Evolutionary conservation across 2,888 invertebrate species (phyloP).

Genomic region (Lathronympha strigana): DNA sequence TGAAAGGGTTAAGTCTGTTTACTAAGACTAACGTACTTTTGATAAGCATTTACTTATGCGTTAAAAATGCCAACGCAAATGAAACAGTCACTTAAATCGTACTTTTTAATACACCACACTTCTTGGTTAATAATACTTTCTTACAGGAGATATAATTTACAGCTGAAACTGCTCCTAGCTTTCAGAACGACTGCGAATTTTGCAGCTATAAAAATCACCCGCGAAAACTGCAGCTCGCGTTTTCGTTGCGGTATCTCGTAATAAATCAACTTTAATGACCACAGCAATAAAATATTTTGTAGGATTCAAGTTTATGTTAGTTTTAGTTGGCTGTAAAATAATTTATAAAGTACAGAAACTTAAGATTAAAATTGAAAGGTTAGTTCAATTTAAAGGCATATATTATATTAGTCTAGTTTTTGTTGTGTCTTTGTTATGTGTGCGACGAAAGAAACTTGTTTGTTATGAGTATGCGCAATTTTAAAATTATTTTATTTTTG

Average conservation of each 20-base stretch:
- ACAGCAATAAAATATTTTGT: constrained; percentile 37
- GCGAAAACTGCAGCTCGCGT: constrained; percentile 56
- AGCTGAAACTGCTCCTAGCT: constrained; percentile 48
- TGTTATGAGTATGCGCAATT: constrained; percentile 1
- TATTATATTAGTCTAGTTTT: neutral
- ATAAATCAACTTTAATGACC: constrained; percentile 42
- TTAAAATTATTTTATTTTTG: neutral
- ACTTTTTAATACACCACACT: constrained; percentile 1
- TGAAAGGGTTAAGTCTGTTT: too few relatives aligned
- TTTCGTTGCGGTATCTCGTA: constrained; percentile 54
- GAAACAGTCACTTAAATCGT: constrained; percentile 6
- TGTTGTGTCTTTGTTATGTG: neutral
- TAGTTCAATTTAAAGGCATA: too few relatives aligned
- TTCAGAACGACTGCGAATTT: constrained; percentile 52
- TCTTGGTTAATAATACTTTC: constrained; percentile 44
- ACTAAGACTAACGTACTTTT: too few relatives aligned
- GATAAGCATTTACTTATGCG: neutral
- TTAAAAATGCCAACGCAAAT: neutral
- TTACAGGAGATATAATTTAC: constrained; percentile 51
- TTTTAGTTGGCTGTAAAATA: constrained; percentile 14
- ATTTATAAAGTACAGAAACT: constrained; percentile 12
- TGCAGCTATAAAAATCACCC: constrained; percentile 55
- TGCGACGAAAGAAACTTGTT: neutral
- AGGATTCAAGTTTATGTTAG: constrained; percentile 35
- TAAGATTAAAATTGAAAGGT: neutral